Evolutionary conservation across 2,888 invertebrate species (phyloP), one percentile per base, ranked within the genome.

Genomic region (Tethea ocularis): DNA sequence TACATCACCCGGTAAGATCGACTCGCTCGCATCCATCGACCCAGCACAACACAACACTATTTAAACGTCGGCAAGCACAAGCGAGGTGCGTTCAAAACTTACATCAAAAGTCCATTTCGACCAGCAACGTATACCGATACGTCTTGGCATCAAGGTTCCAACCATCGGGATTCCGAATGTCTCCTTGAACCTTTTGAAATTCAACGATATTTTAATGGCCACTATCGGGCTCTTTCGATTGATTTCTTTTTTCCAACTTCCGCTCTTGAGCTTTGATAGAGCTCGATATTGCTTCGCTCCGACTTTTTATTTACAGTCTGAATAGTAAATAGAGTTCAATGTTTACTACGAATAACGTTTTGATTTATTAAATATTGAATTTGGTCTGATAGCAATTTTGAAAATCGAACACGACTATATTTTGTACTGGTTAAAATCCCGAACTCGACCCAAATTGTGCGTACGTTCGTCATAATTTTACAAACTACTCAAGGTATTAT

Each of bases 161-260:
- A 82, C 84, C 80, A 82, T 80, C 74, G 78, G 72, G 76, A 77
- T 75, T 76, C 78, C 68, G 74, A 83, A 77, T 83, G 79, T 83
- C 83, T 82, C 80, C 79, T n/a, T n/a, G n/a, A n/a, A 78, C 80
- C 86, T 87, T 90, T 88, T 89, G 86, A 82, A 89, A 89, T 88
- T 89, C 89, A 87, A 91, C 89, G 87, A 89, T 90, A 88, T 91
- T 92, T 91, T 92, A 92, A 92, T 91, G 88, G 89, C 88, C 87
- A 87, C 89, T 90, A 91, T 91, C 86, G 87, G 75, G 71, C 70
- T 80, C 73, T 74, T 69, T 80, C 86, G 78, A 86, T 85, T 87
- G 84, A 83, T 84, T 87, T 77, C 75, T 70, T 80, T 80, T 84
- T 76, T 73, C 76, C 75, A 73, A 36, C 33, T 53, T 61, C 80